These are phyloP conservation scores for Tetraneura akinire DNA, from an alignment of 1,140 invertebrate species.

Conservation along the genomic window DNA sequence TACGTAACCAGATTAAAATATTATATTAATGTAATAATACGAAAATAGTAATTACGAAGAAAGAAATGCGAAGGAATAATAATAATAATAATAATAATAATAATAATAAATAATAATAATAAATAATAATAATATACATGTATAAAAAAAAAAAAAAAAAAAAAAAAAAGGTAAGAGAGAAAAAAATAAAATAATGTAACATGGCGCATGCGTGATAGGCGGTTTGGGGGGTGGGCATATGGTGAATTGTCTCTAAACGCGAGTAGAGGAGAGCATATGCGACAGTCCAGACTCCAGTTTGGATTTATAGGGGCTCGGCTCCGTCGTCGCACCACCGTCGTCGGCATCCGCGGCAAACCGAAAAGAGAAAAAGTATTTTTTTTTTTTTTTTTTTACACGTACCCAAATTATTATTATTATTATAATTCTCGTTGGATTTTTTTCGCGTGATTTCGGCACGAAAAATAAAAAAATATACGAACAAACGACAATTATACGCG, in stretches of 20 bases:
- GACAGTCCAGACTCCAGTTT: conserved; percentile 51
- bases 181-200: conserved; percentile 35
- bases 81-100: conserved; percentile 31
- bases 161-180: conserved; percentile 42
- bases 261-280: conserved; percentile 46
- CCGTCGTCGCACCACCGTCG: background rate
- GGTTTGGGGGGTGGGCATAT: conserved; percentile 50
- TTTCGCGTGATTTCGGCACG: too few species aligned
- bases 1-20: too few species aligned
- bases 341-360: background rate
- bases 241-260: conserved; percentile 48
- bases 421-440: too few species aligned
- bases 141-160: too few species aligned
- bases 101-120: background rate
- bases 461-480: too few species aligned
- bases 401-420: too few species aligned
- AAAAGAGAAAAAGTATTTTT: too few species aligned
- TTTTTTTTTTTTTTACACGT: too few species aligned
- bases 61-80: too few species aligned
- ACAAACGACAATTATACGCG: too few species aligned
- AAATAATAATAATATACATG: conserved; percentile 35
- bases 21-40: too few species aligned
- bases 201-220: conserved; percentile 48
- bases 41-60: too few species aligned
- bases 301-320: conserved; percentile 45